Conservation (phyloP, 2,797 vertebrate genomes). For the Platalea minor region DNA sequence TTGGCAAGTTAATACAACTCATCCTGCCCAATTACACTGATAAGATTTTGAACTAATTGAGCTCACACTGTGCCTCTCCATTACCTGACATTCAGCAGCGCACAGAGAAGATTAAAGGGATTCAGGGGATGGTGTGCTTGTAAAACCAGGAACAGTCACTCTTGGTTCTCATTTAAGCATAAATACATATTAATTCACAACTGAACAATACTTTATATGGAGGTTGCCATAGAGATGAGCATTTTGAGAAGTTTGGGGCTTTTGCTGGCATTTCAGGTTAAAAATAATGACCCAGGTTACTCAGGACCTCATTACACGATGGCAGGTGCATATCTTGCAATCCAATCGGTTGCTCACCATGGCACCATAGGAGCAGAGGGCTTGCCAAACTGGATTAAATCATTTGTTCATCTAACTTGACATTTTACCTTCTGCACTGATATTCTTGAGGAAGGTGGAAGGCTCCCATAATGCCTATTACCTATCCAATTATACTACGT, state of each 20-base stretch:
- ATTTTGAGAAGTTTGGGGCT: neutral
- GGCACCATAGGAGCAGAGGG: neutral
- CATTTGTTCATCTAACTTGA: conserved; percentile 12
- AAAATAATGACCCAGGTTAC: conserved; percentile 9
- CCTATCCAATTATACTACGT: neutral
- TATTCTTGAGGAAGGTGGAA: conserved; percentile 30
- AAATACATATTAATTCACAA: conserved; percentile 13
- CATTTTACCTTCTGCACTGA: conserved; percentile 7
- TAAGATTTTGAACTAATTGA: conserved; percentile 62
- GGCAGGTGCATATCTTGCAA: neutral
- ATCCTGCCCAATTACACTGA: conserved; percentile 56
- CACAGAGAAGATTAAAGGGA: conserved; percentile 39
- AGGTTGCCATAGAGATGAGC: conserved; percentile 6
- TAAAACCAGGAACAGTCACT: neutral
- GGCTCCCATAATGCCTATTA: conserved; percentile 19
- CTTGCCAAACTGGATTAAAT: neutral
- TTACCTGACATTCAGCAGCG: conserved; percentile 40
- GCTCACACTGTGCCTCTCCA: conserved; percentile 46
- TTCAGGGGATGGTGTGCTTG: neutral
- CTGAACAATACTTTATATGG: neutral
- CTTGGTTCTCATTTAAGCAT: conserved; percentile 10
- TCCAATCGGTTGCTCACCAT: neutral
- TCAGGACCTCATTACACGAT: neutral
- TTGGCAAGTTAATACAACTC: conserved; percentile 40
- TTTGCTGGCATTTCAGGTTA: conserved; percentile 2